These are phyloP conservation scores for Microtus californicus DNA, from an alignment of 2,797 vertebrate species.

Conservation along the genomic window DNA sequence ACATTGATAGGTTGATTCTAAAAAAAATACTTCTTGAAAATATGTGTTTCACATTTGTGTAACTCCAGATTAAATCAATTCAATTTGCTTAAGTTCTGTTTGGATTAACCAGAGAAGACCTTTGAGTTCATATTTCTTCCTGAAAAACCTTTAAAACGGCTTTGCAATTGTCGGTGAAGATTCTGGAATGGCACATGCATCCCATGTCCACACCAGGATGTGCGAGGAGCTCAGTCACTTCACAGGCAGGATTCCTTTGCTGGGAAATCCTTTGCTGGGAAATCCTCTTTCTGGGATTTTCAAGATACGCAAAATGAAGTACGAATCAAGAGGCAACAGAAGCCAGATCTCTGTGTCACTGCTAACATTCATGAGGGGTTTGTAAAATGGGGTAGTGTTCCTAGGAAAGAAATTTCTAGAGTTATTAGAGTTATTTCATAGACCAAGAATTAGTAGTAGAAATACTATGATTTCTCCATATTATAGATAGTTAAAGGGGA, in stretches of 20 bases:
- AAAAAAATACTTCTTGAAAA: constrained; percentile 15
- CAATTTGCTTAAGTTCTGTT: constrained; percentile 54
- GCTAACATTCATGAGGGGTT: background rate
- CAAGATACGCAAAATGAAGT: constrained; percentile 54
- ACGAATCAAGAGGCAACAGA: constrained; percentile 53
- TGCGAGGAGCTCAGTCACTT: background rate
- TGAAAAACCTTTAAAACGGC: background rate
- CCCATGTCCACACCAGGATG: background rate
- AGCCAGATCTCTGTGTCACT: background rate
- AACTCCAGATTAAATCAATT: constrained; percentile 45
- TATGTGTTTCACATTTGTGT: background rate
- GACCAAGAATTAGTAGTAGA: background rate
- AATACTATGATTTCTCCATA: constrained; percentile 15
- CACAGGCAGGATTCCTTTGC: constrained; percentile 9
- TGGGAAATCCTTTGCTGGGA: constrained; percentile 10
- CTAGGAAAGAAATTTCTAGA: constrained; percentile 23
- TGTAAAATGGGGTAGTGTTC: constrained; percentile 35
- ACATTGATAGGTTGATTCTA: background rate
- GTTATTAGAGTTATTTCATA: constrained; percentile 50
- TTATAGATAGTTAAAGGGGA: background rate
- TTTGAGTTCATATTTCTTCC: background rate
- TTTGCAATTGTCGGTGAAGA: constrained; percentile 10
- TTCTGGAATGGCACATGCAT: background rate
- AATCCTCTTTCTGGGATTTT: constrained; percentile 38
- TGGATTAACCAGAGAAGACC: constrained; percentile 30